Base-by-base conservation (phyloP, 2,797 vertebrate genomes). In the Sebastes matsubarae region DNA sequence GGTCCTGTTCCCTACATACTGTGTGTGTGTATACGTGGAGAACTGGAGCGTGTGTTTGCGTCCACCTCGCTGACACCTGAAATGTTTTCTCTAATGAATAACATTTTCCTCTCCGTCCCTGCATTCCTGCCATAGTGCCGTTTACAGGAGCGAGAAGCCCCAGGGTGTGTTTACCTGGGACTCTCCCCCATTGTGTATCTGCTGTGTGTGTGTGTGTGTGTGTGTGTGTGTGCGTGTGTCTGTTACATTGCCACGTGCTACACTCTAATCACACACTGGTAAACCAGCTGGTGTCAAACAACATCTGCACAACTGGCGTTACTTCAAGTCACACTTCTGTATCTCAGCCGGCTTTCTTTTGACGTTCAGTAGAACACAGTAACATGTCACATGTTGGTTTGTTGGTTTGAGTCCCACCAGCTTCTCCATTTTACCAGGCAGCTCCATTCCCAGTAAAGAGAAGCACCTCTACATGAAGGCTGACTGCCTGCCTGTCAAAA, bases 41-140 rank as follows among this genome's bases (percentile, higher is more conserved):
- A 34, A 16, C 29, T 55, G 7, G 18, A 81, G 38, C 38, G 34
- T 72, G 46, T 64, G 52, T 73, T 76, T 29, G 22, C 54, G n/a
- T 83, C 57, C 30, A 54, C 75, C 76, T 77, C 60, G 46, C 42
- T 82, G 69, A 93, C 91, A 93, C 89, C 93, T 95, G 93, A 94
- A 94, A 88, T 89, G 76, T 82, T 92, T 92, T 81, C 72, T 70
- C 65, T 90, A 91, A 94, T 94, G 75, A 92, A 72, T 92, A 89
- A 82, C 68, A 87, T 89, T 92, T 93, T 89, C 87, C 85, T 69
- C 71, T 73, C 46, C 18, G 46, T 71, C 24, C 61, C 73, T 52
- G 32, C 90, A 93, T 93, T 93, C 92, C 73, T 90, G 85, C 65
- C 63, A 71, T 83, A 76, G 32, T 20, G 5, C 25, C 42, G 36